Conservation (phyloP, 2,888 invertebrate species). For the Anoplius nigerrimus region DNA sequence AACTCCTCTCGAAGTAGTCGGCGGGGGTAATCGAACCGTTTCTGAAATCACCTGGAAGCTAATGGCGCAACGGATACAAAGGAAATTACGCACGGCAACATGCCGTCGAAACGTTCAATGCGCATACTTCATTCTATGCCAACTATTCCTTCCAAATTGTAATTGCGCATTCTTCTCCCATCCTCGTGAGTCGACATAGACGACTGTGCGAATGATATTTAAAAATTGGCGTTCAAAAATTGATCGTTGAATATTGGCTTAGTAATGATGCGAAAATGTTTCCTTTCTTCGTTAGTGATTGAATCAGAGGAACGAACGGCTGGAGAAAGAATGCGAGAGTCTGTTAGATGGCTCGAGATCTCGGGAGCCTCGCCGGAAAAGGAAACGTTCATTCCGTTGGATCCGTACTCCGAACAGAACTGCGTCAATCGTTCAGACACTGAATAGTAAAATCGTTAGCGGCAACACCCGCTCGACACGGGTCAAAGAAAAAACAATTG, state of each 20-base stretch:
- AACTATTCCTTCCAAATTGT: background rate
- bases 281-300: conserved; percentile 49
- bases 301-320: conserved; percentile 1
- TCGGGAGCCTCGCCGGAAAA: conserved; percentile 48
- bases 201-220: too few relatives aligned
- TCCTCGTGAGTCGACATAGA: too few relatives aligned
- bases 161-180: too few relatives aligned
- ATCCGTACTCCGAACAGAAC: too few relatives aligned
- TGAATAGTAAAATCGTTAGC: too few relatives aligned
- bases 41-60: conserved; percentile 50
- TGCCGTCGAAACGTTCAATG: conserved; percentile 34
- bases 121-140: conserved; percentile 8
- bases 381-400: conserved; percentile 54
- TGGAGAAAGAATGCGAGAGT: background rate
- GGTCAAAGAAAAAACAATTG: too few relatives aligned
- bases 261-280: background rate
- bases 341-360: conserved; percentile 35
- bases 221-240: too few relatives aligned
- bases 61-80: conserved; percentile 53
- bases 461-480: too few relatives aligned
- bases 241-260: too few relatives aligned
- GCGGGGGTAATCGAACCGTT: conserved; percentile 52
- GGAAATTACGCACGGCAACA: conserved; percentile 54
- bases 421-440: too few relatives aligned
- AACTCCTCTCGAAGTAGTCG: conserved; percentile 48